Evolutionary conservation across 2,797 vertebrate genomes (phyloP).

Genomic region (Anas bahamensis): DNA sequence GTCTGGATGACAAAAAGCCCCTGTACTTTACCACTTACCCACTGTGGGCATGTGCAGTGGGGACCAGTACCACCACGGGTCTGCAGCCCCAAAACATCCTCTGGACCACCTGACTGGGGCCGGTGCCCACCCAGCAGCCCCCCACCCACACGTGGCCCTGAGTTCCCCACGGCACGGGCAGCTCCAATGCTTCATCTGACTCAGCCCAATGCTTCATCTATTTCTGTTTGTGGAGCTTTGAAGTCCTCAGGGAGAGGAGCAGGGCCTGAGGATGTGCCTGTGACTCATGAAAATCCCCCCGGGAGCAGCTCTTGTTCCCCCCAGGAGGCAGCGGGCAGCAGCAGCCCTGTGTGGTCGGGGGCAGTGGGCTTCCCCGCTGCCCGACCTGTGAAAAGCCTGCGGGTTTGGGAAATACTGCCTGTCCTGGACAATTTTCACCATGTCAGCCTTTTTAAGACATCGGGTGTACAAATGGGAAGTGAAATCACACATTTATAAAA

Average conservation of each 20-base stretch:
- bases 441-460: background rate
- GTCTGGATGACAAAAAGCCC: background rate
- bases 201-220: background rate
- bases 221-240: background rate
- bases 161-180: background rate
- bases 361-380: background rate
- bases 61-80: background rate
- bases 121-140: background rate
- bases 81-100: background rate
- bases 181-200: background rate
- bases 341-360: background rate
- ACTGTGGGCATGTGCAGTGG: background rate
- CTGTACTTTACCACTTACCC: background rate
- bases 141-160: background rate
- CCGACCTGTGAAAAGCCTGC: background rate
- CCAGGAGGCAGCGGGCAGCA: background rate
- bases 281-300: slow-evolving; percentile 6
- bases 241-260: background rate
- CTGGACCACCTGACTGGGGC: too few relatives aligned
- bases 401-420: background rate
- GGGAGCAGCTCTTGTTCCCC: background rate
- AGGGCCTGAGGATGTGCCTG: background rate
- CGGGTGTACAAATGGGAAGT: slow-evolving; percentile 52
- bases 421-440: background rate
- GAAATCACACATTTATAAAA: slow-evolving; percentile 34